Evolutionary conservation across 2,888 invertebrate genomes (phyloP).

Genomic region (Apantesis nais): DNA sequence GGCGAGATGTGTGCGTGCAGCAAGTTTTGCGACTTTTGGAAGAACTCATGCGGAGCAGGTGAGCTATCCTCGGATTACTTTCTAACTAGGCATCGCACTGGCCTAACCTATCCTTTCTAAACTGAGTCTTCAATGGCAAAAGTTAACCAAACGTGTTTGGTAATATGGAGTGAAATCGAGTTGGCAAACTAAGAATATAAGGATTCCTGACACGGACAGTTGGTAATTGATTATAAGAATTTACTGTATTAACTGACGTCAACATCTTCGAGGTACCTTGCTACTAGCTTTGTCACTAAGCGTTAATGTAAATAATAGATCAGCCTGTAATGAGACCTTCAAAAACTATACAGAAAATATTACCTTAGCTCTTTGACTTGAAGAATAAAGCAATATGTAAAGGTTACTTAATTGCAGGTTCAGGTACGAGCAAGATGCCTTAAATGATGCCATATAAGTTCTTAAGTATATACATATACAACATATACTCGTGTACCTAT

Average conservation of each 20-base stretch:
- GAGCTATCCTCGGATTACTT: slow-evolving; percentile 61
- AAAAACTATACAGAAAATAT: background rate
- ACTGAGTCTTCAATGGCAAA: slow-evolving; percentile 33
- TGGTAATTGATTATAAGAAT: slow-evolving; percentile 26
- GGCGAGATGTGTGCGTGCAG: slow-evolving; percentile 81
- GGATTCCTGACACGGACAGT: slow-evolving; percentile 23
- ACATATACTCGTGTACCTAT: background rate
- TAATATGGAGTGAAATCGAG: slow-evolving; percentile 49
- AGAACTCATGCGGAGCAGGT: slow-evolving; percentile 83
- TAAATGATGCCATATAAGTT: background rate
- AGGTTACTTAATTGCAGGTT: background rate
- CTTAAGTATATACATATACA: background rate
- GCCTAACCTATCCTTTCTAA: slow-evolving; percentile 58
- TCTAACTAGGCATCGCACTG: slow-evolving; percentile 48
- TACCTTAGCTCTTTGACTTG: background rate
- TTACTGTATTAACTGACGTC: slow-evolving; percentile 26
- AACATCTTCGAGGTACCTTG: slow-evolving; percentile 5
- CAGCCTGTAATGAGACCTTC: background rate
- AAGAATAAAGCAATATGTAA: background rate
- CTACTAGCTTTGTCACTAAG: background rate
- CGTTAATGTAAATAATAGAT: background rate
- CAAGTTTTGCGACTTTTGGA: slow-evolving; percentile 83
- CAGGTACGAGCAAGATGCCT: background rate
- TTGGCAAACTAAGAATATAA: slow-evolving; percentile 19
- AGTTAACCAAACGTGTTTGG: slow-evolving; percentile 43